phyloP scores from a whole-genome alignment of 2,113 vertebrate genomes.

The Nanger granti region DNA sequence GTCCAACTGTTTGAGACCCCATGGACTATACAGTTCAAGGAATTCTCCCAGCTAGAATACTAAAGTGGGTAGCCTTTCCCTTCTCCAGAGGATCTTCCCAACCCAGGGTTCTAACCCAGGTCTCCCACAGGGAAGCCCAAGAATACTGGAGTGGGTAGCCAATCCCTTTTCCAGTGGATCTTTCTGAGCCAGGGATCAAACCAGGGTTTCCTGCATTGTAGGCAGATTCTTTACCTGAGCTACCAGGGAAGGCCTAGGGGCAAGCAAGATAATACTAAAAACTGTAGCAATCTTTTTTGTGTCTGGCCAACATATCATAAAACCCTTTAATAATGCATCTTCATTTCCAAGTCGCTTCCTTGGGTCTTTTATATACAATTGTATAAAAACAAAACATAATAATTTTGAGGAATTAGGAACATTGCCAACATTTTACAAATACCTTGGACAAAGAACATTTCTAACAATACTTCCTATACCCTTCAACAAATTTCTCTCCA shows the following conservation, averaged over 20 bases:
- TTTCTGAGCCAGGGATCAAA: neutral
- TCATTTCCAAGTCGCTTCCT: neutral
- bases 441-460: neutral
- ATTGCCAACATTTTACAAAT: neutral
- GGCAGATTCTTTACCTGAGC: neutral
- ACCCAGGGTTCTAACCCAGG: neutral
- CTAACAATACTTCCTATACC: neutral
- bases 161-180: neutral
- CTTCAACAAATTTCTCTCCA: neutral
- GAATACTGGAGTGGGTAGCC: neutral
- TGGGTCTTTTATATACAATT: neutral
- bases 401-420: neutral
- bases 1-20: neutral
- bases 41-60: neutral
- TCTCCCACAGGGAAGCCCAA: neutral
- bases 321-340: neutral
- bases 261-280: neutral
- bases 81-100: neutral
- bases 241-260: neutral
- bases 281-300: neutral
- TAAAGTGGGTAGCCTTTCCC: neutral
- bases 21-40: neutral
- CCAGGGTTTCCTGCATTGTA: neutral
- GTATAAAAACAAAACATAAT: neutral
- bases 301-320: neutral